These are phyloP conservation scores for Brienomyrus longianalis DNA, from an alignment of 2,113 vertebrate species.

Conservation along the genomic window DNA sequence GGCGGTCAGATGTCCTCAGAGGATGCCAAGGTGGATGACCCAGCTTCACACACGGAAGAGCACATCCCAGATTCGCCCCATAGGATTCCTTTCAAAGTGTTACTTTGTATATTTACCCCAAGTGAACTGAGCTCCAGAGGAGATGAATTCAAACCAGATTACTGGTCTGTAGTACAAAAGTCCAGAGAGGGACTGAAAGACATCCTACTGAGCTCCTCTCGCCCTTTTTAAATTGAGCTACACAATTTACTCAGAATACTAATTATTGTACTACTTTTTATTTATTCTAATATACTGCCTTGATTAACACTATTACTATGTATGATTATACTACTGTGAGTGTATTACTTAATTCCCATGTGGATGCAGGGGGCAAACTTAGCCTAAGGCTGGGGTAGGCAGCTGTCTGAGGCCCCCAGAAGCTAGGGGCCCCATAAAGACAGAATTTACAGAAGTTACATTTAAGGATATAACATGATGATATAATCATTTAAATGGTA, in stretches of 20 bases:
- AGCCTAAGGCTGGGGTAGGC: background rate
- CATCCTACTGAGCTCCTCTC: background rate
- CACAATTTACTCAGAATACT: background rate
- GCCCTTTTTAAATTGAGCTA: background rate
- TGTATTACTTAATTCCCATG: background rate
- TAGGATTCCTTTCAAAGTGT: constrained; percentile 28
- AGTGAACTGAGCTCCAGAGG: background rate
- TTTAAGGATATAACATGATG: background rate
- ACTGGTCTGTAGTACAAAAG: constrained; percentile 7
- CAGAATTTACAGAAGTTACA: background rate
- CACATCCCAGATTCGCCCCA: background rate
- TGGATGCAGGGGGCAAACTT: background rate
- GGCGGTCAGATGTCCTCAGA: background rate
- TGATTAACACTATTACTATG: background rate
- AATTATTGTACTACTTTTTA: background rate
- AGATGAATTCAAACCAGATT: constrained; percentile 31
- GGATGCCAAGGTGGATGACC: background rate
- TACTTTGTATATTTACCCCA: constrained; percentile 28
- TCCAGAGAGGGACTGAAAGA: background rate
- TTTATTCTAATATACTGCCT: background rate
- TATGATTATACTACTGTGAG: background rate
- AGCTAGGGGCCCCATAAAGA: background rate
- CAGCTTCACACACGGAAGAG: background rate
- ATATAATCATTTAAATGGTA: background rate
- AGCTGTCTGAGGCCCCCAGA: background rate